Evolutionary conservation across 2,113 vertebrate genomes (phyloP).

Genomic region (Ascaphus truei): DNA sequence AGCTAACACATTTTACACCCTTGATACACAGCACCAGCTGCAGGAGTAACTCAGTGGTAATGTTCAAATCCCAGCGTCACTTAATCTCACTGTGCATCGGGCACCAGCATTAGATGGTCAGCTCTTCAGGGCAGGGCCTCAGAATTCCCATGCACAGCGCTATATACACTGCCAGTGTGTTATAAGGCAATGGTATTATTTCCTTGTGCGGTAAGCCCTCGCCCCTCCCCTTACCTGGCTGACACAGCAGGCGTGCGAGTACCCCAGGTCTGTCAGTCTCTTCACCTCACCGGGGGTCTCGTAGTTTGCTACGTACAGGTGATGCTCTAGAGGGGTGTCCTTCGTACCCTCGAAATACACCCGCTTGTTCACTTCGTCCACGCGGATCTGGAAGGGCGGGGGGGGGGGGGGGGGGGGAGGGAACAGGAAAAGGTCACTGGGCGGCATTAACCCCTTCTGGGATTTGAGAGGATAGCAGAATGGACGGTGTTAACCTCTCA

Average conservation of each 20-base stretch:
- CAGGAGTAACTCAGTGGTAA: no score
- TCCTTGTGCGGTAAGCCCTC: no score
- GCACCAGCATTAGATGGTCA: no score
- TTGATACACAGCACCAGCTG: no score
- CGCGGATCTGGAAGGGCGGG: constrained; percentile 61
- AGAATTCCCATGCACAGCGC: no score
- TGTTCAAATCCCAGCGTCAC: no score
- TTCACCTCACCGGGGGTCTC: constrained; percentile 63
- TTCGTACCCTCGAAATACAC: constrained; percentile 78
- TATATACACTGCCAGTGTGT: no score
- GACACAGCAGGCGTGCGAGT: constrained; percentile 69
- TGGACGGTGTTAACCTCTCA: no score
- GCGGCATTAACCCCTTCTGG: not conserved
- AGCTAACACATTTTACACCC: no score
- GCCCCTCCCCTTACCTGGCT: constrained; percentile 73
- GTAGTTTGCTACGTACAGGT: constrained; percentile 69
- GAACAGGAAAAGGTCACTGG: not conserved
- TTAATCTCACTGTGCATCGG: no score
- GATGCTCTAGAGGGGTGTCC: constrained; percentile 73
- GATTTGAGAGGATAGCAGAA: not conserved
- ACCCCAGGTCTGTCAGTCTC: constrained; percentile 66
- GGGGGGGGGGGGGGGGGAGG: not conserved
- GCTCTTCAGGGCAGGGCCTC: no score
- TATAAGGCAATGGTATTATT: no score
- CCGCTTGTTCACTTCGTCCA: constrained; percentile 69